Conservation (phyloP, 2,113 vertebrate genomes). For the Asarcornis scutulata region DNA sequence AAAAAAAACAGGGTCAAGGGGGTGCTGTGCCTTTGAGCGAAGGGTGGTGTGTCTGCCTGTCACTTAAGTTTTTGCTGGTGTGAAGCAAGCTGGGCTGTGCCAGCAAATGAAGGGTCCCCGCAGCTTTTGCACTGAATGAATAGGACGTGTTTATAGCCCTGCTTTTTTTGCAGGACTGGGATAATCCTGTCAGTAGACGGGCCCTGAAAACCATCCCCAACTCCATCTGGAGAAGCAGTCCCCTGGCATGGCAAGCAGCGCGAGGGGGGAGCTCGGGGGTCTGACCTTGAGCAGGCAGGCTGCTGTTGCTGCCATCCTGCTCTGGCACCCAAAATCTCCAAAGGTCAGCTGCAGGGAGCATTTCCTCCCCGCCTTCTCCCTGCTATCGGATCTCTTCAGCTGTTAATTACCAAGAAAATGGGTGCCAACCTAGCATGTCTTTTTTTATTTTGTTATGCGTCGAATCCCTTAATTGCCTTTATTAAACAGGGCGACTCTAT, state of each 20-base stretch:
- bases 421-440: neutral
- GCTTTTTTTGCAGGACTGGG: neutral
- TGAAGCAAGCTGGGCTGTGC: neutral
- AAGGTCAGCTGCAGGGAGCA: neutral
- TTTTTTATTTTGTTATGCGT: neutral
- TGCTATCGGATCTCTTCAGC: neutral
- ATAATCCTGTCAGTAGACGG: neutral
- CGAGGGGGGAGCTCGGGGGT: neutral
- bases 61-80: too few relatives aligned
- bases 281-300: fast-evolving
- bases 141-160: fast-evolving
- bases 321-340: fast-evolving
- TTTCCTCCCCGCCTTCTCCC: neutral
- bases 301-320: neutral
- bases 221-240: neutral
- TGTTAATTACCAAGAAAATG: neutral
- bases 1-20: fast-evolving
- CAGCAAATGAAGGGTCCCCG: fast-evolving
- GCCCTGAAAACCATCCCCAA: neutral
- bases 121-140: neutral
- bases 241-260: neutral
- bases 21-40: neutral
- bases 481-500: neutral
- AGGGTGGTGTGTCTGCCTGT: too few relatives aligned
- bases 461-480: neutral